Conservation (phyloP, 2,888 invertebrate species). For the Buathra laborator region DNA sequence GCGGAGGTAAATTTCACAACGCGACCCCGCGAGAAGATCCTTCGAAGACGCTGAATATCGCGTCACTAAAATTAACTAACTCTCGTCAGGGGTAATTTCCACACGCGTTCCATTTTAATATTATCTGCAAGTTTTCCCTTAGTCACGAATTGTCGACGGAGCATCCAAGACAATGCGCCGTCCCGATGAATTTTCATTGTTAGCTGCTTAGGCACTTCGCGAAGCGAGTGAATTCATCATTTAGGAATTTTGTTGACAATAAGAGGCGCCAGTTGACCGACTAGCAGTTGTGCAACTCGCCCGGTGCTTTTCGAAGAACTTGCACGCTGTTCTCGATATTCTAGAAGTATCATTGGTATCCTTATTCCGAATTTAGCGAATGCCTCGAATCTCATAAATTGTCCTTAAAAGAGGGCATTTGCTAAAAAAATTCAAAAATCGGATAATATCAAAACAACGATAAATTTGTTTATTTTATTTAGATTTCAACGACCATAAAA, state of each 20-base stretch:
- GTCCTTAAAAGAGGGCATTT: neutral
- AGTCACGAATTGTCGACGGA: constrained; percentile 14
- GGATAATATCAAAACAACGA: too few species aligned
- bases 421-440: too few species aligned
- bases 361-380: neutral
- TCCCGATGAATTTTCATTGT: neutral
- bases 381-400: neutral
- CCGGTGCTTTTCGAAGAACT: neutral
- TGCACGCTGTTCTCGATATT: too few species aligned
- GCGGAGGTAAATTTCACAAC: constrained; percentile 4
- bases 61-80: constrained; percentile 43
- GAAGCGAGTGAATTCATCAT: constrained; percentile 37
- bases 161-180: neutral
- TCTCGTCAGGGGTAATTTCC: constrained; percentile 49
- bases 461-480: too few species aligned
- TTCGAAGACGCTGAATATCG: neutral
- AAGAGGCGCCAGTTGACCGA: constrained; percentile 36
- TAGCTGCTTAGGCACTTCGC: constrained; percentile 37
- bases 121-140: constrained; percentile 34
- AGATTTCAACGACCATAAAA: too few species aligned
- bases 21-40: neutral
- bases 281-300: constrained; percentile 39
- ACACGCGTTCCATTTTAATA: constrained; percentile 4
- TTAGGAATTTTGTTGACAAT: constrained; percentile 53
- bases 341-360: constrained; percentile 1